These are phyloP conservation scores for Leucoptera coffeella DNA, from an alignment of 2,888 invertebrate species.

Conservation along the genomic window DNA sequence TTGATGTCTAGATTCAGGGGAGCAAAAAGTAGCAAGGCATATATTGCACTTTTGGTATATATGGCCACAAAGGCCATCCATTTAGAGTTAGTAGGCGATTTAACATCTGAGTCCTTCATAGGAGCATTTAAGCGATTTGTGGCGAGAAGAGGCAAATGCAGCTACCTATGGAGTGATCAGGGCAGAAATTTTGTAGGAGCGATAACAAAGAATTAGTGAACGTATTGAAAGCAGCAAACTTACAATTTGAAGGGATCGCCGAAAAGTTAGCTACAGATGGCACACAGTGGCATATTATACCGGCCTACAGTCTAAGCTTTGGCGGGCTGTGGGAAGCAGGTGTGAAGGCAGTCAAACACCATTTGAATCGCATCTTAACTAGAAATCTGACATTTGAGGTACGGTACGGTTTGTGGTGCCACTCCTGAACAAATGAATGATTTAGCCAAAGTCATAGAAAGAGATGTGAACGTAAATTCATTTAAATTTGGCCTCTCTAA, in stretches of 20 bases:
- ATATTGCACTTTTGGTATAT: slow-evolving; percentile 7
- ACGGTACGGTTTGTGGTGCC: no score
- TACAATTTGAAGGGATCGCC: neutral
- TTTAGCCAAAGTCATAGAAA: no score
- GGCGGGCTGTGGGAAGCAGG: slow-evolving; percentile 8
- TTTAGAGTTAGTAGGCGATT: slow-evolving; percentile 5
- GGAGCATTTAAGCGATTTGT: slow-evolving; percentile 4
- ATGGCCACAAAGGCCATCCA: slow-evolving; percentile 6
- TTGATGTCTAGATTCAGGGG: slow-evolving; percentile 9
- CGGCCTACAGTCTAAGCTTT: slow-evolving; percentile 7
- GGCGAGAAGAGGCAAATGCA: slow-evolving; percentile 4
- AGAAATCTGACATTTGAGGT: no score
- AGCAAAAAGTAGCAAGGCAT: slow-evolving; percentile 3
- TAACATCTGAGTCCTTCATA: slow-evolving; percentile 5
- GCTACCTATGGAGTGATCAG: slow-evolving; percentile 5
- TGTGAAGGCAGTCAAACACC: slow-evolving; percentile 5
- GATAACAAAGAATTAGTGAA: slow-evolving; percentile 6
- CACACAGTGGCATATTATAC: slow-evolving; percentile 9
- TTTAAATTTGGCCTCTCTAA: no score
- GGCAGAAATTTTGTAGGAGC: slow-evolving; percentile 6
- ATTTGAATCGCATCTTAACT: slow-evolving; percentile 5
- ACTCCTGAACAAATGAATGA: no score
- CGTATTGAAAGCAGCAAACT: slow-evolving; percentile 5
- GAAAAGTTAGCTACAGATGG: slow-evolving; percentile 6
- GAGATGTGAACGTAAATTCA: no score